Percentiles rank a stretch among this genome's conserved stretches.
Evolutionary conservation across 2,113 vertebrate genomes (phyloP).

Genomic region (Hyaena hyaena): DNA sequence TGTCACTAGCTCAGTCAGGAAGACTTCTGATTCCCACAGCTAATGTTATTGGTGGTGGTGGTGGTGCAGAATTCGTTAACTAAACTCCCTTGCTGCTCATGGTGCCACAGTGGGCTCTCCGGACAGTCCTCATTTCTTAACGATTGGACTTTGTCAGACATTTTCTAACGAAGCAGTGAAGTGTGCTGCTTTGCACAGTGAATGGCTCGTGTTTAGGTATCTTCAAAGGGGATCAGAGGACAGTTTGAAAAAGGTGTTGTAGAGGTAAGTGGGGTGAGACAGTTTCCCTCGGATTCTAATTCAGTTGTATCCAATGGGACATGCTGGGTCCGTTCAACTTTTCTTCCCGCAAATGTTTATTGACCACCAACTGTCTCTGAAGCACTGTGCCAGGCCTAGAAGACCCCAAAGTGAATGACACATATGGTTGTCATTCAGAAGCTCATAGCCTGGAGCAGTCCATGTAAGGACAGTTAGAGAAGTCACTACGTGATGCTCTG

Average conservation of each 20-base stretch:
- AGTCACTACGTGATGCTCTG: neutral
- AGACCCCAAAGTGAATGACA: neutral
- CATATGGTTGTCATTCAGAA: neutral
- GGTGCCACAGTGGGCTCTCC: accelerated
- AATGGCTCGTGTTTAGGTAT: neutral
- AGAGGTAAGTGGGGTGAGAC: neutral
- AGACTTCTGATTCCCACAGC: neutral
- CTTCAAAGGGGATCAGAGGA: neutral
- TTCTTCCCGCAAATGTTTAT: neutral
- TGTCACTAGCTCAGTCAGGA: neutral
- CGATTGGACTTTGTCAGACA: neutral
- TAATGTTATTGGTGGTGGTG: neutral
- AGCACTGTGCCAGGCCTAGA: neutral
- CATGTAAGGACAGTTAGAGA: neutral
- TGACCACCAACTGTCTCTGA: neutral
- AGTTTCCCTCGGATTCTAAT: neutral
- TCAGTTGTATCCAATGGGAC: neutral
- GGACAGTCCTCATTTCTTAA: neutral
- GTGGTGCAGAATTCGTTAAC: neutral
- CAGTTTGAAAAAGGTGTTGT: neutral
- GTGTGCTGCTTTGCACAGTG: neutral
- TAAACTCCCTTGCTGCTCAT: neutral
- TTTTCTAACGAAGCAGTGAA: neutral
- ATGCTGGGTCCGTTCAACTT: neutral
- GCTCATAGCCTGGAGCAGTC: neutral